Conservation (phyloP, 1,140 invertebrate genomes). For the Triops cancriformis region DNA sequence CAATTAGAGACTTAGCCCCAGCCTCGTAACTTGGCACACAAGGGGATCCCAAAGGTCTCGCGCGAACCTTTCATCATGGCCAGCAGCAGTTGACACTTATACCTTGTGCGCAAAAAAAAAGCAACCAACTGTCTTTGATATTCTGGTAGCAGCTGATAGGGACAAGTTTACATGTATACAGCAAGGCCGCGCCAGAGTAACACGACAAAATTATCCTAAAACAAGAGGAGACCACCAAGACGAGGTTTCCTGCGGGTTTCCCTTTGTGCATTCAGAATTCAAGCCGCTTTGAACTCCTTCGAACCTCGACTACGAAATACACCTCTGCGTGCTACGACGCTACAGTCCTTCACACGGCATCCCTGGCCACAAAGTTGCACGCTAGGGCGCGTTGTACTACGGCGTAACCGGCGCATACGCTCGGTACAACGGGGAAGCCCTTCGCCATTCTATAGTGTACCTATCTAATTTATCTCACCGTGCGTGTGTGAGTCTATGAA, state of each 20-base stretch:
- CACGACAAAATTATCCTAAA: conserved; percentile 6
- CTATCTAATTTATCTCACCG: not conserved
- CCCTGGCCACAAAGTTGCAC: not conserved
- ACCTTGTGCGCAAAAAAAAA: not conserved
- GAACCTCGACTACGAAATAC: not conserved
- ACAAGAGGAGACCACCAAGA: not conserved
- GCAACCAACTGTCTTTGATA: not conserved
- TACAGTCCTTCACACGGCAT: not conserved
- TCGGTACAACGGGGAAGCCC: too few species aligned
- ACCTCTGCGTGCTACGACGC: not conserved
- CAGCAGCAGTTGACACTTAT: not conserved
- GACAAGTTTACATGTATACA: conserved; percentile 8
- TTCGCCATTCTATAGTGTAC: not conserved
- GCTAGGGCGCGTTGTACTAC: too few species aligned
- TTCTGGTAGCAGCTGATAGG: not conserved
- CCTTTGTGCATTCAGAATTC: not conserved
- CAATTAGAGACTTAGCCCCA: not conserved
- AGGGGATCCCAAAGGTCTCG: not conserved
- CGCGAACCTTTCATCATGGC: not conserved
- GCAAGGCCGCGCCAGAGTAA: not conserved
- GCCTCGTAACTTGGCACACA: not conserved
- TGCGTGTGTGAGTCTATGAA: not conserved
- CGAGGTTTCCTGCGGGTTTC: not conserved
- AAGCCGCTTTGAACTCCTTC: not conserved
- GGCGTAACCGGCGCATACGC: too few species aligned